Base-by-base conservation (phyloP, 2,113 vertebrate genomes). In the Percopsis transmontana region DNA sequence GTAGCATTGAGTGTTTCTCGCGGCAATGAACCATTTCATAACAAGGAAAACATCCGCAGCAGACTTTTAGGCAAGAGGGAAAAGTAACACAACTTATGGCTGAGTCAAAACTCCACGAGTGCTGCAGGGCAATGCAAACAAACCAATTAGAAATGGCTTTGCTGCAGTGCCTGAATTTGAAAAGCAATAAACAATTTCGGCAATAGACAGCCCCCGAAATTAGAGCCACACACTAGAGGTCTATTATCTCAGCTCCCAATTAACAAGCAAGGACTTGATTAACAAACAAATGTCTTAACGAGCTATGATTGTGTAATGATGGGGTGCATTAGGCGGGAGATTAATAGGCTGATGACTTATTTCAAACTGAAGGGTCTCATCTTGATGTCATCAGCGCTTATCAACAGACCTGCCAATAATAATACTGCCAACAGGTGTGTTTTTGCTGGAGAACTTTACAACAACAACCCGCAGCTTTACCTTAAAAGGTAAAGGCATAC, bases 231-330 rank as follows among this genome's bases (percentile, higher is more conserved):
- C 76, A 86, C 71, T 70, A 75, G 76, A 86, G 80, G 79, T 88
- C 79, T 78, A 88, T 90, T 85, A 89, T 85, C 83, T 90, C 79
- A 74, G 81, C 80, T 78, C 72, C 69, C 79, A 72, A 80, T 85
- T 88, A 85, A 85, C 80, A 86, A 88, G 81, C 82, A 74, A 82
- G 72, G 76, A 80, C 77, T 81, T 87, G 79, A 87, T 90, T 85
- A 89, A 87, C 83, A 85, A 87, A 87, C 85, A 88, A 81, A 74
- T 57, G 60, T 62, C 85, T 83, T 86, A 86, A 89, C 82, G 74
- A 80, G 83, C 77, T 66, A 68, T 81, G 87, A 88, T 86, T 86
- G 87, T 85, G 85, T 86, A 85, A 85, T 74, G 40, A 79, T 85
- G 85, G 80, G 71, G 76, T 83, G 71, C 81, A 87, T 87, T 79